Percentiles rank a stretch among this genome's conserved stretches.
Evolutionary conservation across 2,888 invertebrate genomes (phyloP).

Genomic region (Polymixis flavicincta): DNA sequence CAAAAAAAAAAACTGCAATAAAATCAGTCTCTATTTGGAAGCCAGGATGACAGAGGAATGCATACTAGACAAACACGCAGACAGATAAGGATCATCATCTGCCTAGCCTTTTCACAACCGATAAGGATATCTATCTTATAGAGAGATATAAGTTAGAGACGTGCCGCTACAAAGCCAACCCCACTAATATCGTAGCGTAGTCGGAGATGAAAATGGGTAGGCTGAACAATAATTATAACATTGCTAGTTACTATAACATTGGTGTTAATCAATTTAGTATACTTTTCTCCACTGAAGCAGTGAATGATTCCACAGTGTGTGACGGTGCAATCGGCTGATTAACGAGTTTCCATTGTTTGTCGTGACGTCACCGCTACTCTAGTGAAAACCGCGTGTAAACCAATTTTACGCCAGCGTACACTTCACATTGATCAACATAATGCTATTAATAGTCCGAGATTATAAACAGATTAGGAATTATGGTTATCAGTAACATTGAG

Average conservation of each 20-base stretch:
- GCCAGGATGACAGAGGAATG: background rate
- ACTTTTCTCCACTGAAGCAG: slow-evolving; percentile 4
- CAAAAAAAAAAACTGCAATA: background rate
- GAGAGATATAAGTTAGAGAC: background rate
- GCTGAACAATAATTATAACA: background rate
- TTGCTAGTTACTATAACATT: too few relatives aligned
- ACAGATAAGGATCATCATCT: background rate
- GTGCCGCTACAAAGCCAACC: background rate
- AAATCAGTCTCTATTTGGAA: background rate
- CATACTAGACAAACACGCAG: background rate
- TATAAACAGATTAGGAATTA: slow-evolving; percentile 43
- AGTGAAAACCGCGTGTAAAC: slow-evolving; percentile 26
- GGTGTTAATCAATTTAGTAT: background rate
- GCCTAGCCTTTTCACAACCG: too few relatives aligned
- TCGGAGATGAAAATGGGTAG: background rate
- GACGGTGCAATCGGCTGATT: slow-evolving; percentile 39
- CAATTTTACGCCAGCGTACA: slow-evolving; percentile 31
- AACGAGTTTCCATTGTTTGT: slow-evolving; percentile 44
- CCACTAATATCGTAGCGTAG: background rate
- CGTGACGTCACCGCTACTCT: slow-evolving; percentile 34
- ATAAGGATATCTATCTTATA: background rate
- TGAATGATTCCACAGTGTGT: slow-evolving; percentile 27
- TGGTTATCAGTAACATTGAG: slow-evolving; percentile 21
- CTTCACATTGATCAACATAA: slow-evolving; percentile 40
- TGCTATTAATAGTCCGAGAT: slow-evolving; percentile 43